Conservation (phyloP, 2,888 invertebrate genomes). For the Troides helena region DNA sequence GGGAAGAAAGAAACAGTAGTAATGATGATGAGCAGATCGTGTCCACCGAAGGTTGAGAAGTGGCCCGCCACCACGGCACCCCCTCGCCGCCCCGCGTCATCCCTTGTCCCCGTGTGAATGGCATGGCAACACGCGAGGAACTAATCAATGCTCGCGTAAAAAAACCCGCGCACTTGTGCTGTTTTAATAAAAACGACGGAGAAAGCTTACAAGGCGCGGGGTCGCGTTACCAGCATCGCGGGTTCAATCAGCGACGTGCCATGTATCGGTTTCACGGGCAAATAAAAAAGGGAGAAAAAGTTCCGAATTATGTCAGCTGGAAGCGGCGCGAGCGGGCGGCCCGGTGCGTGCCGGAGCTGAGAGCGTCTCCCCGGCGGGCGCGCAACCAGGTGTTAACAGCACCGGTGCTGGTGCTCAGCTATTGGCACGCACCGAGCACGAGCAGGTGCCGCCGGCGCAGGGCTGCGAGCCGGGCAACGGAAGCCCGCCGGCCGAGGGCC, state of each 20-base stretch:
- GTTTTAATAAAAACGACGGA: conserved; percentile 18
- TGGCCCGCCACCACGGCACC: background rate
- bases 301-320: conserved; percentile 4
- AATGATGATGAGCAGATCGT: no score
- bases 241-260: conserved; percentile 13
- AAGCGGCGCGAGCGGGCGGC: background rate
- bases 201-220: conserved; percentile 23
- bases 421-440: no score
- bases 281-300: conserved; percentile 11
- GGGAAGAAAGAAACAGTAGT: no score
- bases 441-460: no score
- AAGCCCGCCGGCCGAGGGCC: background rate
- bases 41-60: background rate
- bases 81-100: background rate
- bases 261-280: conserved; percentile 18
- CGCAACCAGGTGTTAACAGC: no score
- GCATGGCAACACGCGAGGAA: background rate
- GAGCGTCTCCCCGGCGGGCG: no score
- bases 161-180: conserved; percentile 13
- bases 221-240: conserved; percentile 13
- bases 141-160: conserved; percentile 20
- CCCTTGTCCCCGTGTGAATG: no score
- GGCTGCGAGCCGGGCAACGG: no score
- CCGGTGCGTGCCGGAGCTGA: no score
- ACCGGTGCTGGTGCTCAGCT: no score